Conservation (phyloP, 1,140 invertebrate species). For the Pseudomyrmex pallidus region DNA sequence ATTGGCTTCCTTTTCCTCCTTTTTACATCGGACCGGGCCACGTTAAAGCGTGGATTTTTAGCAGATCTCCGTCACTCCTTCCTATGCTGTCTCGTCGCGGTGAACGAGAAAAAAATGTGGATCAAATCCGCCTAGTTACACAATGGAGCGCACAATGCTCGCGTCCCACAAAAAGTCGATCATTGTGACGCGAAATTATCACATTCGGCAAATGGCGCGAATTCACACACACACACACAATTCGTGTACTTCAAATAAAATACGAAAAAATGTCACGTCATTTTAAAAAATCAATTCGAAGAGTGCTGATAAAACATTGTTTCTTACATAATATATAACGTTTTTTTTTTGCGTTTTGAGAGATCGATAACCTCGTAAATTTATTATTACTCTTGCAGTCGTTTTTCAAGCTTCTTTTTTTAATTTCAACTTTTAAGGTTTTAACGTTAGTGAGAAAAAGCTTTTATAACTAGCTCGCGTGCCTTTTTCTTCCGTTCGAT, state of each 20-base stretch:
- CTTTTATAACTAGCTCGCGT: background rate
- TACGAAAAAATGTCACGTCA: background rate
- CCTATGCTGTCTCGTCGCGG: background rate
- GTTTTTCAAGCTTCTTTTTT: background rate
- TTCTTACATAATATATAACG: background rate
- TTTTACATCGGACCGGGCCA: background rate
- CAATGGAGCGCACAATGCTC: conserved; percentile 31
- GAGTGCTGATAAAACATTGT: background rate
- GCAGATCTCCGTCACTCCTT: conserved; percentile 41
- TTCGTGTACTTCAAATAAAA: conserved; percentile 8
- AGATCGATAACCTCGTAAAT: background rate
- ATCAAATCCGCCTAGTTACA: conserved; percentile 53
- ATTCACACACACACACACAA: background rate
- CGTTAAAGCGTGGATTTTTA: conserved; percentile 60
- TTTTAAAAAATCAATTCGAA: background rate
- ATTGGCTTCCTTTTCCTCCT: conserved; percentile 47
- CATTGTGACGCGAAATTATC: conserved; percentile 43
- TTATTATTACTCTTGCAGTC: background rate
- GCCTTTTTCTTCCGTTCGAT: background rate
- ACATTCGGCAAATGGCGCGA: conserved; percentile 22
- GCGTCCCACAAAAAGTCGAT: conserved; percentile 20
- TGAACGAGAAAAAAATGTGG: conserved; percentile 50
- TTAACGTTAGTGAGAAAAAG: background rate
- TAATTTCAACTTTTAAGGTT: background rate
- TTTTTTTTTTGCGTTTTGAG: background rate